Evolutionary conservation across 2,888 invertebrate species (phyloP).

Genomic region (Amphipoea lucens): DNA sequence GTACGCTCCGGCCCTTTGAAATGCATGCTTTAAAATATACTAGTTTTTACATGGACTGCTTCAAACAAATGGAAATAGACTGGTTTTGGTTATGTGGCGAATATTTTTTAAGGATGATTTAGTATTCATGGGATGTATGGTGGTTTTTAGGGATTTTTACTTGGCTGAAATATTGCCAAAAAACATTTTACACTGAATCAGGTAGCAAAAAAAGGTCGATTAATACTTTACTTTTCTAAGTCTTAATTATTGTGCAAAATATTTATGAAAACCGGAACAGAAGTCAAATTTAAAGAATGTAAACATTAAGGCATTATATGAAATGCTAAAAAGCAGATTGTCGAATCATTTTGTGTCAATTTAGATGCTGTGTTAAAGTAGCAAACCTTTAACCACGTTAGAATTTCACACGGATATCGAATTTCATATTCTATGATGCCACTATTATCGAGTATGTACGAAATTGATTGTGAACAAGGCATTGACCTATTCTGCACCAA

Average conservation of each 20-base stretch:
- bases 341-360: too few species aligned
- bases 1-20: constrained; percentile 62
- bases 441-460: too few species aligned
- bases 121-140: constrained; percentile 53
- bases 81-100: constrained; percentile 33
- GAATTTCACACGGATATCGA: background rate
- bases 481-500: too few species aligned
- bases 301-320: too few species aligned
- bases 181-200: background rate
- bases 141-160: constrained; percentile 24
- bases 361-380: background rate
- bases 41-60: constrained; percentile 53
- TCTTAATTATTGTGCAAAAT: background rate
- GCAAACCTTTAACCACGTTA: background rate
- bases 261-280: background rate
- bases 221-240: background rate
- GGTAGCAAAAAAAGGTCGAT: background rate
- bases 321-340: background rate
- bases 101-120: constrained; percentile 43
- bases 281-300: too few species aligned
- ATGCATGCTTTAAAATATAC: constrained; percentile 64
- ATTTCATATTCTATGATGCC: too few species aligned
- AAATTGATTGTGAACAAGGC: too few species aligned
- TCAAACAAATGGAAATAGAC: constrained; percentile 53
- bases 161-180: background rate